These are phyloP conservation scores for Heteropelma amictum DNA, from an alignment of 2,888 invertebrate species.

Conservation along the genomic window DNA sequence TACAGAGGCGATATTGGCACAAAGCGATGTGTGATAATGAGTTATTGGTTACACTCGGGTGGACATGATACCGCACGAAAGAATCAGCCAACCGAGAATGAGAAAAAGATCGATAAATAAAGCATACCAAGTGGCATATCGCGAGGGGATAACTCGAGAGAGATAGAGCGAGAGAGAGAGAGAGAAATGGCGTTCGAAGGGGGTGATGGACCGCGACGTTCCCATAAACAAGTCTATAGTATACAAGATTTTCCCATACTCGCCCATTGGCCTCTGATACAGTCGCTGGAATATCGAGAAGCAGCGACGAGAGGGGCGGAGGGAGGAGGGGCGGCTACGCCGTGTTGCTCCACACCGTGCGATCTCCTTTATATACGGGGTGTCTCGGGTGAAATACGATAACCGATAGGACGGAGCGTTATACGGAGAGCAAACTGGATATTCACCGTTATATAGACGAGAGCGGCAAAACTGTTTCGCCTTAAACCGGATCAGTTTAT, in stretches of 20 bases:
- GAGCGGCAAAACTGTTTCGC: constrained; percentile 34
- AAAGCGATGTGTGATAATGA: constrained; percentile 24
- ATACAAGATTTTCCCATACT: constrained; percentile 43
- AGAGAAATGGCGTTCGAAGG: constrained; percentile 21
- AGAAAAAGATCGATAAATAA: constrained; percentile 23
- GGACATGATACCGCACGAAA: constrained; percentile 37
- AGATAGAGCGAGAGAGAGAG: neutral
- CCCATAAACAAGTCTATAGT: constrained; percentile 60
- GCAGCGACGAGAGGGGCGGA: too few relatives aligned
- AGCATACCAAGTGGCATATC: too few relatives aligned
- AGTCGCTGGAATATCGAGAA: neutral
- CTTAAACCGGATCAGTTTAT: constrained; percentile 28
- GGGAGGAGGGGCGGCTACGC: too few relatives aligned
- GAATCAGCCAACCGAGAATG: constrained; percentile 16
- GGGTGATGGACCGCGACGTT: constrained; percentile 64
- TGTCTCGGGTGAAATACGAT: constrained; percentile 51
- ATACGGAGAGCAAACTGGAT: constrained; percentile 26
- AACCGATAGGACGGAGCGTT: constrained; percentile 28
- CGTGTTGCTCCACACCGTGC: neutral
- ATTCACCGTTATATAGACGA: constrained; percentile 50
- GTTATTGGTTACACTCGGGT: constrained; percentile 52
- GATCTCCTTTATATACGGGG: constrained; percentile 19
- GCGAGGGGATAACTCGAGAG: neutral
- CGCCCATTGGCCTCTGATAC: constrained; percentile 20
- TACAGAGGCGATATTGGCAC: neutral